Evolutionary conservation across 2,113 vertebrate genomes (phyloP).

Genomic region (Oreochromis aureus): DNA sequence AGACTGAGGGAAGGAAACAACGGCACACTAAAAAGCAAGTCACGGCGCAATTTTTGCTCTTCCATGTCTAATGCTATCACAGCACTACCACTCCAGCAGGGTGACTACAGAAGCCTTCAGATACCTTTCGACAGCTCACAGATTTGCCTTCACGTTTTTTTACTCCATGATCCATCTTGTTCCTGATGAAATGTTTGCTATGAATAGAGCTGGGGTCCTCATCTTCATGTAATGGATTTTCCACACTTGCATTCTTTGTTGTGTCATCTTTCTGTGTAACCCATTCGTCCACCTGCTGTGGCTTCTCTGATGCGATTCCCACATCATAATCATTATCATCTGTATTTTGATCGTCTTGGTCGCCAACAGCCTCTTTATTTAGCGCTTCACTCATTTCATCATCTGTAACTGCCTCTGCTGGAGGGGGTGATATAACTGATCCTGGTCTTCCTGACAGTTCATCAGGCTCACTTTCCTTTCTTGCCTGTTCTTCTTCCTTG

Average conservation of each 20-base stretch:
- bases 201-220: background rate
- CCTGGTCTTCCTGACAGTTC: background rate
- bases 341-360: background rate
- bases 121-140: slow-evolving; percentile 56
- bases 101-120: background rate
- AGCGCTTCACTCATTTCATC: background rate
- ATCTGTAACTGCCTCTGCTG: background rate
- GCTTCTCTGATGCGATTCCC: background rate
- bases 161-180: background rate
- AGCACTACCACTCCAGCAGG: background rate
- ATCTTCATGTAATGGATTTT: background rate
- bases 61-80: background rate
- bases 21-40: background rate
- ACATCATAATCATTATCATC: background rate
- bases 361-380: background rate
- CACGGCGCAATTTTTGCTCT: background rate
- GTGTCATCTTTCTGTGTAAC: background rate
- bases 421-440: background rate
- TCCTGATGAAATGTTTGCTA: background rate
- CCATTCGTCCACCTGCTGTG: background rate
- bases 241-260: background rate
- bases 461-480: background rate
- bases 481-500: background rate
- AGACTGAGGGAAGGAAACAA: background rate
- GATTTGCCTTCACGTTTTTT: slow-evolving; percentile 5